A percentile compares a stretch with the other conserved stretches of the same genome.
phyloP scores from a whole-genome alignment of 64 coral and sea anemone genomes.

The Montipora foliosa region DNA sequence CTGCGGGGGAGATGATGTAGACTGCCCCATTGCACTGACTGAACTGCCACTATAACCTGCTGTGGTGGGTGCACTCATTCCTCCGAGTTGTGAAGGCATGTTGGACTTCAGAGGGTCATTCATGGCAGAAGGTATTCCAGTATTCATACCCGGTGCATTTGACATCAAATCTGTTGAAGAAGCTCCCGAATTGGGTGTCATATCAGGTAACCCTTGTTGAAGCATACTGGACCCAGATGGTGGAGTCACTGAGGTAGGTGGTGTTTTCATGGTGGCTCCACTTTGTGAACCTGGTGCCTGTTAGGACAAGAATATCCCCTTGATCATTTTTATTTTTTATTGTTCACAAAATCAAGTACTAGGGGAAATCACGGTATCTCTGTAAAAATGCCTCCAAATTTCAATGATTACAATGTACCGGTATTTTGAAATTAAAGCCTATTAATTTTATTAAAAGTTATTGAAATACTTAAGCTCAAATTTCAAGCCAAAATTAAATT shows the following conservation, averaged over 20 bases:
- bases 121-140: conserved; percentile 34
- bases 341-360: neutral
- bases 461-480: too few species aligned
- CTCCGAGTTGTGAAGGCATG: conserved; percentile 33
- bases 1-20: conserved; percentile 61
- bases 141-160: conserved; percentile 49
- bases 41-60: conserved; percentile 46
- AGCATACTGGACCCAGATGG: conserved; percentile 12
- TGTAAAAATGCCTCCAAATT: too few species aligned
- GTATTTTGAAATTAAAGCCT: too few species aligned
- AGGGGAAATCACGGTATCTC: neutral
- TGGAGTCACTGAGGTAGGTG: conserved; percentile 24
- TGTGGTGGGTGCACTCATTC: conserved; percentile 50
- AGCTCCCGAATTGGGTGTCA: conserved; percentile 10
- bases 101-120: conserved; percentile 22
- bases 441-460: too few species aligned
- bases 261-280: conserved; percentile 21
- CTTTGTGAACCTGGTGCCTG: conserved; percentile 35
- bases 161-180: conserved; percentile 29
- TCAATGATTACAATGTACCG: too few species aligned
- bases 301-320: neutral
- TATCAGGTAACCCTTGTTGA: conserved; percentile 27
- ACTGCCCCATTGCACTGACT: conserved; percentile 62
- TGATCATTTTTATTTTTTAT: neutral
- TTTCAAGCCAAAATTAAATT: too few species aligned